These are phyloP conservation scores for Eciton burchellii DNA, from an alignment of 1,140 invertebrate genomes.

Conservation along the genomic window DNA sequence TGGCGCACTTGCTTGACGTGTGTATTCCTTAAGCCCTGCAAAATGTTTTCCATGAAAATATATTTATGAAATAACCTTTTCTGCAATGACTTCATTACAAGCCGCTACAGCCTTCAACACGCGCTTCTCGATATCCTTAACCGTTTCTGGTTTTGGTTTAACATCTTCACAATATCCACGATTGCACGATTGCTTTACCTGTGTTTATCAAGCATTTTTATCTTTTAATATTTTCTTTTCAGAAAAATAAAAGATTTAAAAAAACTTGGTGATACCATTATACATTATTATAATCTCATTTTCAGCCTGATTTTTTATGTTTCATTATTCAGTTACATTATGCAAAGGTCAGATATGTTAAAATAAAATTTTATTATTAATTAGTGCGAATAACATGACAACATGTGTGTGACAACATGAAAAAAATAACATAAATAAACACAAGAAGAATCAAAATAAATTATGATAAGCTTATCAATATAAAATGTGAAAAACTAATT, in stretches of 20 bases:
- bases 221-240: conserved; percentile 17
- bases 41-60: conserved; percentile 83
- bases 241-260: not conserved
- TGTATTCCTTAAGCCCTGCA: conserved; percentile 87
- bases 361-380: too few species aligned
- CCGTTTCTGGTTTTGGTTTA: conserved; percentile 46
- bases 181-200: conserved; percentile 59
- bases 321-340: too few species aligned
- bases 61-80: conserved; percentile 88
- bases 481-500: too few species aligned
- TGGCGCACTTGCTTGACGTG: conserved; percentile 87
- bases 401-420: too few species aligned
- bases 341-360: too few species aligned
- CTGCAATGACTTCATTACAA: conserved; percentile 92
- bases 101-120: conserved; percentile 92
- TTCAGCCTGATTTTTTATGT: too few species aligned
- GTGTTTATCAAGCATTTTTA: conserved; percentile 49
- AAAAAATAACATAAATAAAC: too few species aligned
- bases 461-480: too few species aligned
- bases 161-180: conserved; percentile 50
- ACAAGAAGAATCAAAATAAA: too few species aligned
- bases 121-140: conserved; percentile 89
- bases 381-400: too few species aligned
- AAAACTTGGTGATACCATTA: too few species aligned
- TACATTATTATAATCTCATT: too few species aligned